phyloP scores from a whole-genome alignment of 2,888 invertebrate genomes.

The Poecilus cupreus region DNA sequence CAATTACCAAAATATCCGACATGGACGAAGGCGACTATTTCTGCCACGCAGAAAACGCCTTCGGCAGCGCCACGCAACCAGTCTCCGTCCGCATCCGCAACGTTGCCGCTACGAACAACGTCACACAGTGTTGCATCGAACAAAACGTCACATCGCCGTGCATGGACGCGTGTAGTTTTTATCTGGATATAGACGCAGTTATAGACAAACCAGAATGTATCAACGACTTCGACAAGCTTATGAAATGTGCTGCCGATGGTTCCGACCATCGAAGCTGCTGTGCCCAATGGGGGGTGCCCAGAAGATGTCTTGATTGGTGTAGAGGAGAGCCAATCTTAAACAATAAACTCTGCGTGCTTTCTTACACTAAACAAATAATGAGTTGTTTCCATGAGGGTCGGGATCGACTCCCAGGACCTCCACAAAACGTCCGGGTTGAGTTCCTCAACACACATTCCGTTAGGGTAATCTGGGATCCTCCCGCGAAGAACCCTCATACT shows the following conservation, averaged over 20 bases:
- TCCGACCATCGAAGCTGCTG: conserved; percentile 91
- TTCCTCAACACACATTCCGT: conserved; percentile 77
- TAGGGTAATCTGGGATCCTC: conserved; percentile 83
- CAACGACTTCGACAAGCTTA: conserved; percentile 88
- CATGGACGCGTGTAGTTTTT: conserved; percentile 89
- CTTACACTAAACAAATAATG: conserved; percentile 84
- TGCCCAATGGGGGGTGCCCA: conserved; percentile 85
- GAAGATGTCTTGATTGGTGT: conserved; percentile 89
- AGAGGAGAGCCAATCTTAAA: conserved; percentile 83
- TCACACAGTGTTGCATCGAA: conserved; percentile 87
- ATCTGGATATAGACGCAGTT: conserved; percentile 87
- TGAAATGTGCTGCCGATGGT: conserved; percentile 89
- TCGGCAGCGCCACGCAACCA: conserved; percentile 83
- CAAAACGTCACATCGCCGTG: conserved; percentile 87
- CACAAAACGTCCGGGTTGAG: conserved; percentile 78
- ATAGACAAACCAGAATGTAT: conserved; percentile 88
- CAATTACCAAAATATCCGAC: conserved; percentile 82
- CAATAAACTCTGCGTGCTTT: conserved; percentile 81
- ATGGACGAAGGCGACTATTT: conserved; percentile 87
- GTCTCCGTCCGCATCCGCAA: conserved; percentile 84
- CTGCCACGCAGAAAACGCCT: conserved; percentile 90
- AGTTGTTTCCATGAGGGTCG: conserved; percentile 88
- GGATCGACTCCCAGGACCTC: conserved; percentile 87
- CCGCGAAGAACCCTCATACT: conserved; percentile 86
- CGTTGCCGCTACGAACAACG: conserved; percentile 79